Conservation (phyloP, 2,797 vertebrate genomes). For the Typhlichthys eigenmanni region DNA sequence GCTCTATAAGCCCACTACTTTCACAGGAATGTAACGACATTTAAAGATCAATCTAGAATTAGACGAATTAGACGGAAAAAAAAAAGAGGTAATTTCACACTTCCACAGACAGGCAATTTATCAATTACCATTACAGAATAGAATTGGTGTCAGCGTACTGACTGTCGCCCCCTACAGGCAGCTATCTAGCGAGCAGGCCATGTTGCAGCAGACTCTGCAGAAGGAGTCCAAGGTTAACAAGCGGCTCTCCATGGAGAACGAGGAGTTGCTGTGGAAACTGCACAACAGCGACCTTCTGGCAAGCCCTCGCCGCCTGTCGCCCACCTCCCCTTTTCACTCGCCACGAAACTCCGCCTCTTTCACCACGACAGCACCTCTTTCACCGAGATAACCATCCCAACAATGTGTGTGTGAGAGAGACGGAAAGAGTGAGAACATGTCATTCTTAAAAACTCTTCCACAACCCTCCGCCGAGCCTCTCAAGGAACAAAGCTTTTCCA, state of each 20-base stretch:
- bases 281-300: slow-evolving; percentile 90
- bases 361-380: slow-evolving; percentile 78
- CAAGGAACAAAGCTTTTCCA: slow-evolving; percentile 19
- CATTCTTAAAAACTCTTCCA: background rate
- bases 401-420: background rate
- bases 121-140: too few species aligned
- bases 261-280: slow-evolving; percentile 95
- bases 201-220: slow-evolving; percentile 89
- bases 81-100: too few species aligned
- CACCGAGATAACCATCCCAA: slow-evolving; percentile 84
- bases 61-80: too few species aligned
- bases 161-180: slow-evolving; percentile 78
- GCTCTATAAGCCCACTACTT: too few species aligned
- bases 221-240: slow-evolving; percentile 97
- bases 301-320: slow-evolving; percentile 84
- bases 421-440: background rate
- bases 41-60: too few species aligned
- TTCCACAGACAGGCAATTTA: too few species aligned
- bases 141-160: too few species aligned
- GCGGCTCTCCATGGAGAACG: slow-evolving; percentile 94
- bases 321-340: slow-evolving; percentile 81
- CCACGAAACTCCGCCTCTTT: slow-evolving; percentile 85
- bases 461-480: slow-evolving; percentile 3
- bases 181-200: slow-evolving; percentile 88
- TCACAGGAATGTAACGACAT: too few species aligned